Conservation (phyloP, 1,140 invertebrate species). For the Cotesia glomerata region DNA sequence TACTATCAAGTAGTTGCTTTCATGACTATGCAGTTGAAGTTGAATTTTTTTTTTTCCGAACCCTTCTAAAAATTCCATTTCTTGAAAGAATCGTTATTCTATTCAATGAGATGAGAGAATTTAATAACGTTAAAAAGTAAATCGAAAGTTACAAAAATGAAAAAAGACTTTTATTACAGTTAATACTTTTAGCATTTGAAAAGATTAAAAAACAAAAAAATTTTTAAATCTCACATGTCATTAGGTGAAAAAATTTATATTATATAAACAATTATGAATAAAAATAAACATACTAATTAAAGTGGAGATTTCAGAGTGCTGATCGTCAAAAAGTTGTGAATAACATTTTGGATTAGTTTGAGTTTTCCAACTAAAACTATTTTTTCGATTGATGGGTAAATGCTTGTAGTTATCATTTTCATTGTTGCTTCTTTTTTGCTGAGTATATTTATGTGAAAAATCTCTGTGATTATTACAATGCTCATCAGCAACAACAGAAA, state of each 20-base stretch:
- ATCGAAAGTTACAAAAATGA: not conserved
- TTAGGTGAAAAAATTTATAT: not conserved
- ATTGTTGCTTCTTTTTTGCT: not conserved
- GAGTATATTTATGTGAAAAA: not conserved
- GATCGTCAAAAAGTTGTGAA: not conserved
- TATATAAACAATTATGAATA: not conserved
- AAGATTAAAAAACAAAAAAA: not conserved
- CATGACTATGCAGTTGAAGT: slow-evolving; percentile 38
- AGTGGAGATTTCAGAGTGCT: not conserved
- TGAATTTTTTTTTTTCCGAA: slow-evolving; percentile 61
- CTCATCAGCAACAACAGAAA: not conserved
- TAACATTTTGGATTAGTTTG: slow-evolving; percentile 1
- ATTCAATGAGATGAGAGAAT: slow-evolving; percentile 42
- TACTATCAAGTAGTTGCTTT: slow-evolving; percentile 49
- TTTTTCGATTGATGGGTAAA: not conserved
- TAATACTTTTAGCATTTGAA: not conserved
- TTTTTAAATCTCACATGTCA: not conserved
- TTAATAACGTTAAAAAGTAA: not conserved
- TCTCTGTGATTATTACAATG: not conserved
- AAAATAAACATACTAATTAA: slow-evolving; percentile 12
- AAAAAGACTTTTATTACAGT: not conserved
- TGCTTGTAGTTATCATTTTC: not conserved
- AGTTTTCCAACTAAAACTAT: slow-evolving; percentile 22
- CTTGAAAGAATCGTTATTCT: slow-evolving; percentile 59
- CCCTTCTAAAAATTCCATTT: slow-evolving; percentile 62